Evolutionary conservation across 2,113 vertebrate species (phyloP).

Genomic region (Rana temporaria): DNA sequence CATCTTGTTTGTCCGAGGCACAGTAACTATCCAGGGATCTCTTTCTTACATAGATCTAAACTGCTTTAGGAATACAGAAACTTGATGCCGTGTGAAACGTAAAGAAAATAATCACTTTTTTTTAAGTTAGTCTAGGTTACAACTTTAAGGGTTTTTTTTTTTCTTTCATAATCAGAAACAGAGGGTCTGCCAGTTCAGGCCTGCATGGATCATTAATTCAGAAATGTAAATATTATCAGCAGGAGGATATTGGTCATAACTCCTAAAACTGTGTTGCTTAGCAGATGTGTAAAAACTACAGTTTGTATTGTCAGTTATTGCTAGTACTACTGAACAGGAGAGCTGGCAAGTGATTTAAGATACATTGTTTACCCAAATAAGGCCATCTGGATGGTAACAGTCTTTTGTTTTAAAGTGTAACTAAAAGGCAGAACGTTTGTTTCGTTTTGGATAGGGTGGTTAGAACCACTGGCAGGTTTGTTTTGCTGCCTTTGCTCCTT

Average conservation of each 20-base stretch:
- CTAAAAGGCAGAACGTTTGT: too few relatives aligned
- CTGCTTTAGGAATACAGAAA: constrained; percentile 27
- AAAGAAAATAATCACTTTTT: constrained; percentile 41
- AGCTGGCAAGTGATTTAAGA: background rate
- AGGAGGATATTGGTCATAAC: constrained; percentile 26
- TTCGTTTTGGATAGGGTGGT: too few relatives aligned
- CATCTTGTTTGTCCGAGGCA: too few relatives aligned
- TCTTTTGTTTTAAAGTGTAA: too few relatives aligned
- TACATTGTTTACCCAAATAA: background rate
- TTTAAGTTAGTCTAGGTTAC: constrained; percentile 13
- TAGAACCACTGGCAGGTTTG: too few relatives aligned
- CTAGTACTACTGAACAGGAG: background rate
- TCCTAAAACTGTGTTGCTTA: constrained; percentile 10
- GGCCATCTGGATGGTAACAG: background rate
- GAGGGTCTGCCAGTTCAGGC: constrained; percentile 1
- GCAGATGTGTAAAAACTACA: constrained; percentile 14
- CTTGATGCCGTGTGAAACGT: constrained; percentile 34
- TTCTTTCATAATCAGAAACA: constrained; percentile 35
- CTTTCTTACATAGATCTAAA: background rate
- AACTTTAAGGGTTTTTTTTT: constrained; percentile 14
- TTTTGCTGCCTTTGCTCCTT: too few relatives aligned
- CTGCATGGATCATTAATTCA: constrained; percentile 36
- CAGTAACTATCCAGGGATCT: background rate
- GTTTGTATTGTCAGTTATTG: background rate
- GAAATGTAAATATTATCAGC: constrained; percentile 47